phyloP scores from a whole-genome alignment of 2,888 invertebrate species.

The Chironomus tentans region DNA sequence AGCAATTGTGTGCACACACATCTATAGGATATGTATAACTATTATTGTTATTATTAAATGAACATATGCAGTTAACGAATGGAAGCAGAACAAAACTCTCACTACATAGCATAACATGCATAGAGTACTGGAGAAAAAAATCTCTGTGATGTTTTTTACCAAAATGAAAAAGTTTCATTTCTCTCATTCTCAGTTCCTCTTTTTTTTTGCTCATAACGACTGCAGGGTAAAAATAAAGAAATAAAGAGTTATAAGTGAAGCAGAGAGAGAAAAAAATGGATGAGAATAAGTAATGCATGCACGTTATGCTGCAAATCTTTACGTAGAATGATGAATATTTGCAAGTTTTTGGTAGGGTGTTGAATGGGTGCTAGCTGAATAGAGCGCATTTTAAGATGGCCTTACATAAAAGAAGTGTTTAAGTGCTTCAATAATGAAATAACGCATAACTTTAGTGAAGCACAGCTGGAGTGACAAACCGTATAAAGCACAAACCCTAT shows the following conservation, averaged over 20 bases:
- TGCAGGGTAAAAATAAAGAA: constrained; percentile 9
- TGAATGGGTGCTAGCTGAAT: neutral
- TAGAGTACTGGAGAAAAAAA: neutral
- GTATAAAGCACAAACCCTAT: too few relatives aligned
- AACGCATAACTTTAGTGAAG: too few relatives aligned
- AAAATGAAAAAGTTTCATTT: neutral
- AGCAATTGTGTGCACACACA: neutral
- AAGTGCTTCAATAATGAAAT: too few relatives aligned
- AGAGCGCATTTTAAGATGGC: too few relatives aligned
- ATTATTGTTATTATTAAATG: neutral
- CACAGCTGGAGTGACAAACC: too few relatives aligned
- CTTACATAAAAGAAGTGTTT: too few relatives aligned
- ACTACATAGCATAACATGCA: neutral
- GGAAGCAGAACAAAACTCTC: neutral
- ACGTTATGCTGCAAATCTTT: neutral
- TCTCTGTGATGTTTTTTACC: neutral
- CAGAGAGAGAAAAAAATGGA: neutral
- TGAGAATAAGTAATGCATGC: neutral
- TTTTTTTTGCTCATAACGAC: neutral
- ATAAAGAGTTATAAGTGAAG: constrained; percentile 14
- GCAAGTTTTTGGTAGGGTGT: neutral
- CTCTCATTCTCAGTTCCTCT: neutral
- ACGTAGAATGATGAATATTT: neutral
- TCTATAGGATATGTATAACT: neutral
- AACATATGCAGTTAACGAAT: neutral